These are phyloP conservation scores for Tragulus kanchil DNA, from an alignment of 2,113 vertebrate genomes.

Conservation along the genomic window DNA sequence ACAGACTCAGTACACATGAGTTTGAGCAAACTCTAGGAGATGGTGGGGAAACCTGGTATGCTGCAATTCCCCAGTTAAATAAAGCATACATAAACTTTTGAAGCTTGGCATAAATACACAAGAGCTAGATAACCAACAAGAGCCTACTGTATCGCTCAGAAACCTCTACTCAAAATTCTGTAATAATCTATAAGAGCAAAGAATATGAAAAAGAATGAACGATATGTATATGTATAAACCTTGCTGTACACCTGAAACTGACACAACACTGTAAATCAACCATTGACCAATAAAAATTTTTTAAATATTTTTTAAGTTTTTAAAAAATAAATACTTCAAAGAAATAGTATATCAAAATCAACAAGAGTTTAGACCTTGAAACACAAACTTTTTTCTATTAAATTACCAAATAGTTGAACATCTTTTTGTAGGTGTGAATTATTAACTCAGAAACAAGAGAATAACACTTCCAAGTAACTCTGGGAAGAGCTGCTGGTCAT, in stretches of 20 bases:
- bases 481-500: not conserved
- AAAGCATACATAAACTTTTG: not conserved
- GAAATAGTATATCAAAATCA: not conserved
- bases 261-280: not conserved
- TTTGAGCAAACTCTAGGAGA: too few species aligned
- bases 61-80: too few species aligned
- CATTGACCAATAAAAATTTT: not conserved
- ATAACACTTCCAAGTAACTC: not conserved
- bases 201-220: too few species aligned
- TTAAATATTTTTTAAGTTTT: not conserved
- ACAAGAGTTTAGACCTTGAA: not conserved
- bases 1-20: too few species aligned
- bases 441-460: slow-evolving; percentile 31
- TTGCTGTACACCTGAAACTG: too few species aligned
- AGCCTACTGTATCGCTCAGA: too few species aligned
- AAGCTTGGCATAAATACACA: too few species aligned
- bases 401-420: not conserved
- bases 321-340: not conserved
- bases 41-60: too few species aligned
- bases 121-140: too few species aligned
- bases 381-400: not conserved
- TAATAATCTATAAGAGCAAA: too few species aligned
- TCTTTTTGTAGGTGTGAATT: not conserved
- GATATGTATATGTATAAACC: too few species aligned
- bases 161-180: too few species aligned